A percentile compares a stretch with the other conserved stretches of the same genome.
Evolutionary conservation across 2,888 invertebrate species (phyloP).

Genomic region (Volucella inflata): DNA sequence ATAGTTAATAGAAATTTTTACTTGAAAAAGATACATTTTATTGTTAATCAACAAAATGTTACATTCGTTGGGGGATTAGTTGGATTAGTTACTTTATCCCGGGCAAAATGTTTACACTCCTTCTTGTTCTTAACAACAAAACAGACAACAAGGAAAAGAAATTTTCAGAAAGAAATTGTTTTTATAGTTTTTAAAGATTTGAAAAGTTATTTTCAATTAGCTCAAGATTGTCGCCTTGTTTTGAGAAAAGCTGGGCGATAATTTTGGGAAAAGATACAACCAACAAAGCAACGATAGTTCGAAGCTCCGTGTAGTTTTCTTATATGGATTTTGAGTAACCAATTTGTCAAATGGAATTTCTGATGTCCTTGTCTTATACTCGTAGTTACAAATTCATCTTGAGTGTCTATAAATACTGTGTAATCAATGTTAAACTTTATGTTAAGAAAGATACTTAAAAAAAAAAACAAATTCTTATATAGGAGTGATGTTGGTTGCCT

Average conservation of each 20-base stretch:
- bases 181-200: no score
- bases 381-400: not conserved
- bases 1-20: not conserved
- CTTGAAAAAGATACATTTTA: constrained; percentile 25
- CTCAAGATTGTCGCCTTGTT: no score
- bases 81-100: constrained; percentile 22
- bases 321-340: not conserved
- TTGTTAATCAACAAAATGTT: constrained; percentile 12
- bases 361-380: constrained; percentile 63
- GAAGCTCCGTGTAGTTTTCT: no score
- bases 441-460: constrained; percentile 12
- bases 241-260: no score
- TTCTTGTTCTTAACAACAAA: constrained; percentile 34
- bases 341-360: constrained; percentile 42
- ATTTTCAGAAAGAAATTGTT: no score
- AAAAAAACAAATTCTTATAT: constrained; percentile 8
- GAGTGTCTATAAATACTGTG: not conserved
- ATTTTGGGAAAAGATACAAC: no score
- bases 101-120: not conserved
- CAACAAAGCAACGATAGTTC: no score
- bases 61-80: constrained; percentile 39
- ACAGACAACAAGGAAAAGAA: not conserved
- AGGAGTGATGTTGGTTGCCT: constrained; percentile 28
- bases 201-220: no score
- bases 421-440: not conserved